Base-by-base conservation (phyloP, 2,797 vertebrate genomes). In the Tapera naevia region DNA sequence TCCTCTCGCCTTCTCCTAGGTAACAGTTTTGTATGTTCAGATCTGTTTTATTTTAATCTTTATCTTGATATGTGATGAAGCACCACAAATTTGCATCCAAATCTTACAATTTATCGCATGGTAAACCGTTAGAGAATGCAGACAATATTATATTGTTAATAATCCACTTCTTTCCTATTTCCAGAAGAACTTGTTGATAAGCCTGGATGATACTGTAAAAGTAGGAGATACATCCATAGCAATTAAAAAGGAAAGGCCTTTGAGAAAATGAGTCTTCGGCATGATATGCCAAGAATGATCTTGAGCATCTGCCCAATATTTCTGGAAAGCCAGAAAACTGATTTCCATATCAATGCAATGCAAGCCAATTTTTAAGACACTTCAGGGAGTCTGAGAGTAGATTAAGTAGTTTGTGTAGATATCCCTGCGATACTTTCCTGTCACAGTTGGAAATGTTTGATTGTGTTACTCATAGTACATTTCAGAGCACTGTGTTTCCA, bases 41-140 rank as follows among this genome's bases (percentile, higher is more conserved):
- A 73, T 84, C 33, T 85, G 13, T 32, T 88, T 91, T 89, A 75
- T 75, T 92, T 75, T 89, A 91, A 87, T 23, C 15, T 71, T 71
- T 71, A 18, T 92, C 13, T 60, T 94, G 33, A 24, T 74, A 17
- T 11, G 23, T 83, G 57, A 61, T 37, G 30, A 88, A 80, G 43
- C 37, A 35, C 19, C 30, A 91, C 35, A 71, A 57, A 50, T 89
- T 41, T 94, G n/a, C 30, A 72, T 65, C 45, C 37, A 78, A 51
- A 65, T 53, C 13, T 67, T 71, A 23, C 9, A 53, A 13, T 83
- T 83, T 65, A 43, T 87, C 0, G 0, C 33, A 16, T 48, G 19
- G 67, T 53, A 71, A 70, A 4, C 33, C 45, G n/a, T 76, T 60
- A n/a, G 23, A 91, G 32, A 56, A 67, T 45, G 48, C 13, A 80